A percentile compares a stretch with the other conserved stretches of the same genome.
phyloP scores from a whole-genome alignment of 2,888 invertebrate genomes.

The Scaptomyza caliginosa region DNA sequence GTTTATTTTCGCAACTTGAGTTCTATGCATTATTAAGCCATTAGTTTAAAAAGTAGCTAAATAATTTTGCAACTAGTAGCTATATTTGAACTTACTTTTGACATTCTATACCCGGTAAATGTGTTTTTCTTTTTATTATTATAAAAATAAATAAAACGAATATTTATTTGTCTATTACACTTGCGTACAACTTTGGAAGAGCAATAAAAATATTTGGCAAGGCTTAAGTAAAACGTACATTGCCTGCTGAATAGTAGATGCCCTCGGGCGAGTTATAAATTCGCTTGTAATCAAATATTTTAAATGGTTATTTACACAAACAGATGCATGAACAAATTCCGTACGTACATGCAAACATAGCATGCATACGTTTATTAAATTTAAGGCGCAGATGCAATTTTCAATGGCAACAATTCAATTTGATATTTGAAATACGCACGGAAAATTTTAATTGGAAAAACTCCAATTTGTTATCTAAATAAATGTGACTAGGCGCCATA shows the following conservation, averaged over 20 bases:
- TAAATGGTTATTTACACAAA: conserved; percentile 25
- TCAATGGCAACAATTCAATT: conserved; percentile 61
- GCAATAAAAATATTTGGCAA: conserved; percentile 38
- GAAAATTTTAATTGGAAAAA: conserved; percentile 70
- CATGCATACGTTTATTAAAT: conserved; percentile 32
- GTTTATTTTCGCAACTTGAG: neutral
- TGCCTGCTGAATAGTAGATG: conserved; percentile 23
- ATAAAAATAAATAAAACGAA: too few relatives aligned
- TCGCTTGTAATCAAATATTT: conserved; percentile 36
- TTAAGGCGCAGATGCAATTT: conserved; percentile 47
- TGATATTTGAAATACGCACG: conserved; percentile 40
- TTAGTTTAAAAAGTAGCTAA: too few relatives aligned
- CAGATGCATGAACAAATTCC: neutral
- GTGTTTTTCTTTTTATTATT: too few relatives aligned
- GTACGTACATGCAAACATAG: too few relatives aligned
- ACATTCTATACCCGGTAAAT: too few relatives aligned
- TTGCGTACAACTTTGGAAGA: conserved; percentile 22
- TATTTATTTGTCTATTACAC: conserved; percentile 22
- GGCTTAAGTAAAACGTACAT: conserved; percentile 42
- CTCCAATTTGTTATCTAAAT: conserved; percentile 72
- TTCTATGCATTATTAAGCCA: neutral
- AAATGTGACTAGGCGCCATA: conserved; percentile 55
- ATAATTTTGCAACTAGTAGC: too few relatives aligned
- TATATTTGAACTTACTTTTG: too few relatives aligned
- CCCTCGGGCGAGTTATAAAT: conserved; percentile 48